phyloP scores from a whole-genome alignment of 2,888 invertebrate species.

The Pinctada fucata region DNA sequence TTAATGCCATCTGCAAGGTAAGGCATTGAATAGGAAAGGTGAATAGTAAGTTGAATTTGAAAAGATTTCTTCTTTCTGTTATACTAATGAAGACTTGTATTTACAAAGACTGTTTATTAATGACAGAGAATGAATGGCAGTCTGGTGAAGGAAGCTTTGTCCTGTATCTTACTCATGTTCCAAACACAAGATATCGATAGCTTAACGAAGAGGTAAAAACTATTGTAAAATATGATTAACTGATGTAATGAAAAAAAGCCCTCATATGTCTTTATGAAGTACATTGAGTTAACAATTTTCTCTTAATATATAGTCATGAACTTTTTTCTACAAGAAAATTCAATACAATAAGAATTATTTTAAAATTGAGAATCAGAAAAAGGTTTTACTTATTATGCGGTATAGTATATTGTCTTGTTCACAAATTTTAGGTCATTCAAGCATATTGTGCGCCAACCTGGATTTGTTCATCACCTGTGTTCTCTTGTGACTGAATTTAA shows the following conservation, averaged over 20 bases:
- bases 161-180: constrained; percentile 85
- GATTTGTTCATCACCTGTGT: constrained; percentile 57
- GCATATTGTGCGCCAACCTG: constrained; percentile 60
- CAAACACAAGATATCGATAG: constrained; percentile 81
- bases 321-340: too few species aligned
- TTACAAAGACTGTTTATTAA: constrained; percentile 9
- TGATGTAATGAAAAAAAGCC: too few species aligned
- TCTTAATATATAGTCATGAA: too few species aligned
- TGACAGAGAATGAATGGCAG: constrained; percentile 77
- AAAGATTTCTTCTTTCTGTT: too few species aligned
- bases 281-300: too few species aligned
- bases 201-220: constrained; percentile 65
- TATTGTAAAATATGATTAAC: too few species aligned
- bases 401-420: too few species aligned
- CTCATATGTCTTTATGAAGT: too few species aligned
- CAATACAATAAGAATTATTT: too few species aligned
- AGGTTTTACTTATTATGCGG: too few species aligned
- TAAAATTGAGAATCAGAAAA: too few species aligned
- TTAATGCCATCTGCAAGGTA: constrained; percentile 81
- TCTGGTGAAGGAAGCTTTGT: constrained; percentile 82
- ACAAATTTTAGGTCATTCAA: constrained; percentile 59
- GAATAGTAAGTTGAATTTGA: neutral
- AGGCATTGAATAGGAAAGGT: constrained; percentile 12
- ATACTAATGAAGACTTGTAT: too few species aligned
- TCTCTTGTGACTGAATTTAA: constrained; percentile 57